Evolutionary conservation across 2,888 invertebrate species (phyloP).

Genomic region (Dasypolia templi): DNA sequence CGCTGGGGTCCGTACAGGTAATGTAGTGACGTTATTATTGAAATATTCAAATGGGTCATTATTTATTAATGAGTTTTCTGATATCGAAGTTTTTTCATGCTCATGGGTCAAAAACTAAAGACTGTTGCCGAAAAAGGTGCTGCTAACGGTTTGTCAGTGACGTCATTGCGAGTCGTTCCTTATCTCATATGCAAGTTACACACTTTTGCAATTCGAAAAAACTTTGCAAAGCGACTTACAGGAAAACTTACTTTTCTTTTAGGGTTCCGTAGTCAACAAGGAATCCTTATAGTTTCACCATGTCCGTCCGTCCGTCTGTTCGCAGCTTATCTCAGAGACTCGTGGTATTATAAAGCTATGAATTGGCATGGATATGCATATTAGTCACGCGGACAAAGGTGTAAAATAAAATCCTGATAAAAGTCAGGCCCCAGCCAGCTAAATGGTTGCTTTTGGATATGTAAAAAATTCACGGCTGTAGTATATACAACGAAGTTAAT

Average conservation of each 20-base stretch:
- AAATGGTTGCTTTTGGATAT: too few species aligned
- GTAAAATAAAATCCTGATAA: too few species aligned
- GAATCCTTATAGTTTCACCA: too few species aligned
- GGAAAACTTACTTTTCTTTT: not conserved
- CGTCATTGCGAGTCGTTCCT: not conserved
- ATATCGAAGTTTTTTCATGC: not conserved
- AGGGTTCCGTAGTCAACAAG: too few species aligned
- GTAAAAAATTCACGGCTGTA: too few species aligned
- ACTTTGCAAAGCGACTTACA: not conserved
- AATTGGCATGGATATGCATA: too few species aligned
- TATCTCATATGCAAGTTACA: not conserved
- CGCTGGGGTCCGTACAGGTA: conserved; percentile 38
- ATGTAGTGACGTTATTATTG: conserved; percentile 60
- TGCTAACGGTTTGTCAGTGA: not conserved
- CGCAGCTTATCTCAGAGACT: too few species aligned
- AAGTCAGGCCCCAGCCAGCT: too few species aligned
- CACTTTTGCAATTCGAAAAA: not conserved
- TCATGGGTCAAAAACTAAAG: not conserved
- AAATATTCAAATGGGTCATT: conserved; percentile 45
- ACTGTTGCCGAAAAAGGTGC: not conserved
- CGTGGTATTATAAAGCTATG: too few species aligned
- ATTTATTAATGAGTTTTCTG: conserved; percentile 39
- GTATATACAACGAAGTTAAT: too few species aligned
- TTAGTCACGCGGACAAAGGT: too few species aligned
- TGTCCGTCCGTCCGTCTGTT: too few species aligned